These are phyloP conservation scores for Vulpes vulpes DNA, from an alignment of 2,113 vertebrate species.

Conservation along the genomic window DNA sequence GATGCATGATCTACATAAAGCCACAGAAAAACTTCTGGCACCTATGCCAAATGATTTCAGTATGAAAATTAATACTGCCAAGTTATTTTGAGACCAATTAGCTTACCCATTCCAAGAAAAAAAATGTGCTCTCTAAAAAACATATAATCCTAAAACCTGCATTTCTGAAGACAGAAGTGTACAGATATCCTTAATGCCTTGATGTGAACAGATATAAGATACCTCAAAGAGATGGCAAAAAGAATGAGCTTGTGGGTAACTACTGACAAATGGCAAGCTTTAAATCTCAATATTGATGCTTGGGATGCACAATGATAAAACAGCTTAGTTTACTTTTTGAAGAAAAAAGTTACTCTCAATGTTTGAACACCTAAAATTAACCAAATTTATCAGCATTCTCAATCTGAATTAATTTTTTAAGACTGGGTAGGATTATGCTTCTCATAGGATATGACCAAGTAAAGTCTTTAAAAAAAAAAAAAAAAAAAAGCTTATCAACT, in stretches of 20 bases:
- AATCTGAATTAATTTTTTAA: slow-evolving; percentile 60
- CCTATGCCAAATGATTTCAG: slow-evolving; percentile 38
- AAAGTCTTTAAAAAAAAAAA: neutral
- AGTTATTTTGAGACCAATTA: slow-evolving; percentile 69
- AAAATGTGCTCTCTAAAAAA: neutral
- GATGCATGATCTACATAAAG: slow-evolving; percentile 21
- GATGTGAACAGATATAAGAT: neutral
- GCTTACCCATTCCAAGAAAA: slow-evolving; percentile 65
- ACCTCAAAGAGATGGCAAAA: slow-evolving; percentile 11
- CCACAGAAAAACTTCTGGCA: slow-evolving; percentile 46
- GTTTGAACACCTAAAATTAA: slow-evolving; percentile 48
- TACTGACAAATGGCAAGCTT: neutral
- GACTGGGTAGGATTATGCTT: slow-evolving; percentile 46
- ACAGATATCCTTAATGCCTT: neutral
- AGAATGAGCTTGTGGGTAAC: neutral
- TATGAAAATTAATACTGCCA: slow-evolving; percentile 69
- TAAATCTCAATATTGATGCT: neutral
- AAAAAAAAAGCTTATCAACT: slow-evolving; percentile 50
- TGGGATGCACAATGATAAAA: neutral
- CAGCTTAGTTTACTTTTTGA: neutral
- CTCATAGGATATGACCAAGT: neutral
- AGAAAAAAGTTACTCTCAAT: slow-evolving; percentile 3
- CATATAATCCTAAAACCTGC: slow-evolving; percentile 19
- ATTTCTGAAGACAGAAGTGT: slow-evolving; percentile 63
- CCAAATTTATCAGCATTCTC: slow-evolving; percentile 1